Evolutionary conservation across 1,140 invertebrate genomes (phyloP).

Genomic region (Tetragnatha versicolor): DNA sequence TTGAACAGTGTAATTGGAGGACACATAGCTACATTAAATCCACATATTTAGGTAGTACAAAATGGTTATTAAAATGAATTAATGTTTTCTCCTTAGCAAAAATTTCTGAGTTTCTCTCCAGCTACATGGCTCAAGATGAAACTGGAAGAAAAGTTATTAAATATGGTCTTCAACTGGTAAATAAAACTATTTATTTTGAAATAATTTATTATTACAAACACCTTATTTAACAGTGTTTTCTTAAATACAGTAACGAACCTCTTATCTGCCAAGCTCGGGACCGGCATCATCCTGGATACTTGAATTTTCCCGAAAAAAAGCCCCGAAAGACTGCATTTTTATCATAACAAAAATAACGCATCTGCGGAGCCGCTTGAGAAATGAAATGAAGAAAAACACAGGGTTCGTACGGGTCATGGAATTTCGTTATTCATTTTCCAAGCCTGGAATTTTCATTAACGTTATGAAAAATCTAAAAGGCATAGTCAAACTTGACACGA

Average conservation of each 20-base stretch:
- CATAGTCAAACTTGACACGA: too few species aligned
- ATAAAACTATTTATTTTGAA: not conserved
- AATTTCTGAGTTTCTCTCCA: conserved; percentile 13
- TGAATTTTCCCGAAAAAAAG: not conserved
- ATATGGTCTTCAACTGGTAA: conserved; percentile 22
- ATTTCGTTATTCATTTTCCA: too few species aligned
- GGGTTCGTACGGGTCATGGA: too few species aligned
- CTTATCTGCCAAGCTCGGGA: not conserved
- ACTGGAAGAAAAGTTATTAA: conserved; percentile 12
- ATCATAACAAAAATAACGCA: not conserved
- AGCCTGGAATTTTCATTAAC: too few species aligned
- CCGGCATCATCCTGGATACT: not conserved
- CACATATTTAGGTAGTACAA: too few species aligned
- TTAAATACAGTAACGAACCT: too few species aligned
- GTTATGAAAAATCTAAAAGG: too few species aligned
- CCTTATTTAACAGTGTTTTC: not conserved
- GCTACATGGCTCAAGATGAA: not conserved
- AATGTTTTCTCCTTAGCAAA: conserved; percentile 3
- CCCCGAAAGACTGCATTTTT: not conserved
- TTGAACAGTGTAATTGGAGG: not conserved
- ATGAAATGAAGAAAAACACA: too few species aligned
- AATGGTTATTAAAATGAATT: not conserved
- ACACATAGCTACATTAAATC: not conserved
- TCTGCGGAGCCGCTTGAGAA: not conserved
- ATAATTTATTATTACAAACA: not conserved